phyloP scores from a whole-genome alignment of 2,113 vertebrate genomes.

The Acanthisitta chloris region DNA sequence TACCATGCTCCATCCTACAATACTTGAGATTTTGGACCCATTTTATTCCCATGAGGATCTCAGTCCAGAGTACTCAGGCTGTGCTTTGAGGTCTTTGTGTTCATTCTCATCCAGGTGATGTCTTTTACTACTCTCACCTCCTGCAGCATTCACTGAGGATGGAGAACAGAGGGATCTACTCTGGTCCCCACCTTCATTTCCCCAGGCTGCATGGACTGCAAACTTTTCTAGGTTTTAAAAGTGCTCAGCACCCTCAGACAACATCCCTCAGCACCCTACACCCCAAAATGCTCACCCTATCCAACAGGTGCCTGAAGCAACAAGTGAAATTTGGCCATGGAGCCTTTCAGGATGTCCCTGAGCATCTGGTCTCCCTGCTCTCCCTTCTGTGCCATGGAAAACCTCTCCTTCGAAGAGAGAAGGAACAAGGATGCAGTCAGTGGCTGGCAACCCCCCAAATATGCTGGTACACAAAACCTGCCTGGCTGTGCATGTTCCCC shows the following conservation, averaged over 20 bases:
- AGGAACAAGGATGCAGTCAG: background rate
- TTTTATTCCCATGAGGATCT: background rate
- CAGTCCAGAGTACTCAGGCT: background rate
- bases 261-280: background rate
- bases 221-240: background rate
- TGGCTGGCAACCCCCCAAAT: background rate
- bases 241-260: background rate
- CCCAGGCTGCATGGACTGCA: background rate
- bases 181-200: background rate
- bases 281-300: background rate
- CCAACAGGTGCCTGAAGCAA: background rate
- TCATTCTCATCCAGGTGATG: background rate
- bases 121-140: background rate
- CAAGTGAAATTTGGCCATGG: background rate
- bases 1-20: background rate
- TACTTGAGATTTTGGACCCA: background rate
- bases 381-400: background rate
- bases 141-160: accelerated
- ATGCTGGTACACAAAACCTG: background rate
- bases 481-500: background rate
- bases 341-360: background rate
- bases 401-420: background rate
- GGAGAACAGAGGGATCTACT: background rate
- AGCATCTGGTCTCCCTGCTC: background rate
- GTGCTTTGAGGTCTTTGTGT: background rate